Evolutionary conservation across 2,113 vertebrate genomes (phyloP), one percentile per base, ranked within the genome.

Genomic region (Rhipidura dahli): DNA sequence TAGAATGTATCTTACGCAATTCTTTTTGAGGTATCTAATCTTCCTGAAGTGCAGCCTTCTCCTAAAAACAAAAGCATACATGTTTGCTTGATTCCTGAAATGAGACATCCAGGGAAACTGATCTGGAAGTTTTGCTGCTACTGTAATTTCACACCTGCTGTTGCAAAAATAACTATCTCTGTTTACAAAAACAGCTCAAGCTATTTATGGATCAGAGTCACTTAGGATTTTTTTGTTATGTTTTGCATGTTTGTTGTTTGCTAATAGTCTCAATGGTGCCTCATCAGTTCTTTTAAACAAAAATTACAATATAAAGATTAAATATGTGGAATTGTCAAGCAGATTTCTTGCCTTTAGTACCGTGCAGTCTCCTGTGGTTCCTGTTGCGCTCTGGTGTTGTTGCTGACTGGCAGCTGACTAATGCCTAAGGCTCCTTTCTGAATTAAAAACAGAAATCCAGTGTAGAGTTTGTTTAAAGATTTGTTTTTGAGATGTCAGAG

Each of bases 61-160:
- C 37, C 9, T 71, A 81, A 89, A 94, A 94, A 86, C 60, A 75
- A 96, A 93, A 80, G 4, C 28, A 10, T 72, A 13, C 5, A 4
- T 50, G 57, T 86, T 93, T 87, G 61, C 61, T 60, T 63, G 51
- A 68, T 37, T 60, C 33, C 54, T 76, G 78, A 56, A 73, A n/a
- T 28, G 61, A 83, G 57, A 42, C 78, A 68, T 49, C 37, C 59
- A 22, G 57, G 59, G 64, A 87, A 95, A 73, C 80, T 83, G 93
- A 92, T 96, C 86, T 93, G 83, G 49, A 91, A 93, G 68, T 94
- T 70, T 66, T 78, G 57, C 85, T 91, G 37, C 72, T 94, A 27
- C 95, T 96, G 86, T 94, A 94, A 96, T 95, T 95, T 96, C 95
- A 94, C 70, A 93, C 86, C 78, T 88, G n/a, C 84, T 92, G 56